Conservation (phyloP, 2,888 invertebrate species). For the Leptogaster cylindrica region DNA sequence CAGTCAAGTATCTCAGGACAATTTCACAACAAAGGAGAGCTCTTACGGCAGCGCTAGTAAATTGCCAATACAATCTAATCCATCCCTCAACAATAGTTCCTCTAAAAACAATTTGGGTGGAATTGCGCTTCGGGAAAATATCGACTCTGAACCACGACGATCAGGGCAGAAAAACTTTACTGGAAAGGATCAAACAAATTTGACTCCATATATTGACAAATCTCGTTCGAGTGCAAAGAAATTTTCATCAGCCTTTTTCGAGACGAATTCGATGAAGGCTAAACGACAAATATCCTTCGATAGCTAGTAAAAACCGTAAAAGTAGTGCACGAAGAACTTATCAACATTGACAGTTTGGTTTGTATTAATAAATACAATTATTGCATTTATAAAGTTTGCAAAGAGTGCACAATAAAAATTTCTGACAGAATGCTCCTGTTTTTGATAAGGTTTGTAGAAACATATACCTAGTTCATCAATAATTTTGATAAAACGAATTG, state of each 20-base stretch:
- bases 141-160: conserved; percentile 56
- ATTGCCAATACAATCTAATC: conserved; percentile 52
- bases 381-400: too few relatives aligned
- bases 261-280: conserved; percentile 61
- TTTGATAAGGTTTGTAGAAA: too few relatives aligned
- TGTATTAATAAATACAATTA: too few relatives aligned
- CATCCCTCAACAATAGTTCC: conserved; percentile 56
- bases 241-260: conserved; percentile 6
- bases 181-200: conserved; percentile 59
- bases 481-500: too few relatives aligned
- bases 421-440: too few relatives aligned
- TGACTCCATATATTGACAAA: conserved; percentile 55
- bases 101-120: conserved; percentile 59
- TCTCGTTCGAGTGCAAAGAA: conserved; percentile 12
- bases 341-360: too few relatives aligned
- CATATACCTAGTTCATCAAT: too few relatives aligned
- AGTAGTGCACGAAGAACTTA: too few relatives aligned
- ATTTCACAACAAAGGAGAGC: not conserved
- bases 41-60: conserved; percentile 21
- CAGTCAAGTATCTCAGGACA: conserved; percentile 28
- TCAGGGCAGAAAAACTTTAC: conserved; percentile 60
- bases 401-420: too few relatives aligned
- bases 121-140: conserved; percentile 58
- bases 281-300: conserved; percentile 69
- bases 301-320: too few relatives aligned